Conservation (phyloP, 2,797 vertebrate species). For the Erethizon dorsatum region DNA sequence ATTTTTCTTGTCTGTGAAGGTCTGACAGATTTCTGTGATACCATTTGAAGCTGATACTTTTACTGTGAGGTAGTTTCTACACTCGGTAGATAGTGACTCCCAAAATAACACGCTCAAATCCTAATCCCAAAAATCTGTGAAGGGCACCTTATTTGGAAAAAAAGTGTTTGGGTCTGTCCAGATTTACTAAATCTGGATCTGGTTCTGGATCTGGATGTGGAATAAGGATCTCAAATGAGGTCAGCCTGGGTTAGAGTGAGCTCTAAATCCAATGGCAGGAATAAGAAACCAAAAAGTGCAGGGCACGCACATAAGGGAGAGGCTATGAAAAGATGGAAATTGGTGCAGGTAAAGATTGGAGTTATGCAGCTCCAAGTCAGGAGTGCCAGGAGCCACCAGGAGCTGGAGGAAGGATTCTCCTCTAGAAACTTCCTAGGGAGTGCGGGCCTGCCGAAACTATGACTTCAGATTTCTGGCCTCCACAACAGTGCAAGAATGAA, state of each 20-base stretch:
- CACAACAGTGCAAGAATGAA: neutral
- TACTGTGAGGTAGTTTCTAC: neutral
- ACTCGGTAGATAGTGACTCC: neutral
- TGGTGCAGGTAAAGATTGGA: neutral
- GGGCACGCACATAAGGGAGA: neutral
- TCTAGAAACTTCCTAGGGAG: neutral
- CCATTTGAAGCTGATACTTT: neutral
- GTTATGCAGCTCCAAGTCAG: neutral
- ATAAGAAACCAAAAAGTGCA: neutral
- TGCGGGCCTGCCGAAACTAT: neutral
- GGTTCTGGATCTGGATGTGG: neutral
- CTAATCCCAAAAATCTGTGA: neutral
- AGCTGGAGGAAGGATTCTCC: neutral
- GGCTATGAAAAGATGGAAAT: neutral
- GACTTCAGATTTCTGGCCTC: neutral
- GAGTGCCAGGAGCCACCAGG: neutral
- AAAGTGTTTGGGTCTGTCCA: neutral
- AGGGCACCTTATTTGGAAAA: neutral
- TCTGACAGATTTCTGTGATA: slow-evolving; percentile 11
- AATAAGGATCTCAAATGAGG: neutral
- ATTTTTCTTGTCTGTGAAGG: neutral
- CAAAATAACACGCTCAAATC: neutral
- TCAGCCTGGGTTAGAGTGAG: neutral
- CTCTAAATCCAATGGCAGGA: neutral
- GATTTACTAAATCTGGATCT: neutral